Conservation (phyloP, 1,140 invertebrate species). For the Drosophila malerkotliana region DNA sequence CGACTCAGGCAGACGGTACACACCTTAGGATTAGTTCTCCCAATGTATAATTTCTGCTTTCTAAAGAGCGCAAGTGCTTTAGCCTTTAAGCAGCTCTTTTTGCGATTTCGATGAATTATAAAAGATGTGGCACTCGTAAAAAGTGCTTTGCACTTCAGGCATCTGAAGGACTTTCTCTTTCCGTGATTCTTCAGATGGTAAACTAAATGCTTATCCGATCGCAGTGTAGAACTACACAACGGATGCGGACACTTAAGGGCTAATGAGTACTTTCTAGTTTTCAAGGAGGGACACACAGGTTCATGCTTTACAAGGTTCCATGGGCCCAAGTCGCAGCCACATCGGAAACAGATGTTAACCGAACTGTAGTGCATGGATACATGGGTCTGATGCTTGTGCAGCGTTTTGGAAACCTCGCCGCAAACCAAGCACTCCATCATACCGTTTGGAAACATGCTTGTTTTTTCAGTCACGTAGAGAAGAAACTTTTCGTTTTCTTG, state of each 20-base stretch:
- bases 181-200: constrained; percentile 41
- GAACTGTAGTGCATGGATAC: constrained; percentile 54
- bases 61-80: constrained; percentile 15
- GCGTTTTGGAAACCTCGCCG: constrained; percentile 48
- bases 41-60: background rate
- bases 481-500: background rate
- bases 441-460: constrained; percentile 49
- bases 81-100: constrained; percentile 5
- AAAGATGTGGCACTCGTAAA: constrained; percentile 35
- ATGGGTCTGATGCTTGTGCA: constrained; percentile 44
- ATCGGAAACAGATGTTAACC: constrained; percentile 36
- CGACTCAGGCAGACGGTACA: constrained; percentile 44
- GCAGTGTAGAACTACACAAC: constrained; percentile 31
- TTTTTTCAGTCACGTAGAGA: constrained; percentile 42
- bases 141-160: constrained; percentile 25
- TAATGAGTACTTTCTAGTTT: background rate
- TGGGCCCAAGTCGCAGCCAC: constrained; percentile 42
- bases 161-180: constrained; percentile 21
- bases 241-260: constrained; percentile 56
- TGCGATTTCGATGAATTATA: constrained; percentile 24
- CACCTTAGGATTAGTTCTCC: background rate
- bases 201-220: constrained; percentile 33
- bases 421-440: constrained; percentile 64
- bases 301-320: constrained; percentile 32
- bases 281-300: constrained; percentile 20